Evolutionary conservation across 2,888 invertebrate genomes (phyloP).

Genomic region (Meandrusa payeni): DNA sequence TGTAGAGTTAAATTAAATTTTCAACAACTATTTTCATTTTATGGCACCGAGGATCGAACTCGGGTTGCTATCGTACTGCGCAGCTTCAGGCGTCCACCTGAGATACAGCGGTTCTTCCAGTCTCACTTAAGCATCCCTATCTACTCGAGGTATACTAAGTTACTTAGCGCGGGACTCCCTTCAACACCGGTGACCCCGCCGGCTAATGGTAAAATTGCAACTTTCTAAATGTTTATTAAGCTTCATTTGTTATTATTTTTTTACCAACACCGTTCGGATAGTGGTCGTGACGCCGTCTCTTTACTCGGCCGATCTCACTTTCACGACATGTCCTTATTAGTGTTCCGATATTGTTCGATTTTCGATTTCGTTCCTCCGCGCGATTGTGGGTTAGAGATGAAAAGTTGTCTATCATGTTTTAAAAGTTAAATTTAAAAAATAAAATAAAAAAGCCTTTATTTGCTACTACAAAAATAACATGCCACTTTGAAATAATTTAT

Average conservation of each 20-base stretch:
- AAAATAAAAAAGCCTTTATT: too few relatives aligned
- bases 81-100: too few relatives aligned
- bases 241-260: constrained; percentile 39
- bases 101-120: too few relatives aligned
- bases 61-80: too few relatives aligned
- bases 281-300: constrained; percentile 48
- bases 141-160: too few relatives aligned
- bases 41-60: too few relatives aligned
- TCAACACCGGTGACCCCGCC: constrained; percentile 6
- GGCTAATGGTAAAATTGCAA: constrained; percentile 38
- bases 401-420: neutral
- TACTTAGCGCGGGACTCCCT: constrained; percentile 15
- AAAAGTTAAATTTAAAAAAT: too few relatives aligned
- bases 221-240: constrained; percentile 66
- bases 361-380: constrained; percentile 36
- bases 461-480: too few relatives aligned
- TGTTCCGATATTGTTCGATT: constrained; percentile 56
- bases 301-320: constrained; percentile 52
- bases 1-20: too few relatives aligned
- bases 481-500: too few relatives aligned
- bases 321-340: constrained; percentile 68
- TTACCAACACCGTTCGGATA: constrained; percentile 24
- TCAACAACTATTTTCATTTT: too few relatives aligned
- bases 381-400: neutral
- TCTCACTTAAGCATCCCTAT: too few relatives aligned